Percentiles rank a stretch among this genome's conserved stretches.
Conservation (phyloP, 1,140 invertebrate species). For the Pseudomyrmex concolor region DNA sequence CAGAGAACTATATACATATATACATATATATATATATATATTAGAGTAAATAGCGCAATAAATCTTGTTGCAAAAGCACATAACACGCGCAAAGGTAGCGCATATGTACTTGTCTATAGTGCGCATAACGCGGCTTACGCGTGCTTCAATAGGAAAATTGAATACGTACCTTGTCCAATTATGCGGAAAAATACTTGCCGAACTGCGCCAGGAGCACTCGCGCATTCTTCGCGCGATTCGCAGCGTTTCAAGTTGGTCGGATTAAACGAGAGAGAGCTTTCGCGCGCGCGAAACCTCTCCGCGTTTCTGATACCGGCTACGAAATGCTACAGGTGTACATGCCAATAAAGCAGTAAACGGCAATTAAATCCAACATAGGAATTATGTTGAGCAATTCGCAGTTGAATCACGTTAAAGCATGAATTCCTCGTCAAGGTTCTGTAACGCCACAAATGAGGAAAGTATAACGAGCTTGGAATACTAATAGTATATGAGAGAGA, state of each 20-base stretch:
- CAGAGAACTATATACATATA: neutral
- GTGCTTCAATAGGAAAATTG: slow-evolving; percentile 1
- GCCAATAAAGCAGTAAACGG: slow-evolving; percentile 51
- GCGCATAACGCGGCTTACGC: neutral
- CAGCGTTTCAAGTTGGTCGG: slow-evolving; percentile 5
- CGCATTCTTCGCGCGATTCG: slow-evolving; percentile 26
- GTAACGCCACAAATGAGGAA: neutral
- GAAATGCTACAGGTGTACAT: slow-evolving; percentile 28
- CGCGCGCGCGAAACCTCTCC: neutral
- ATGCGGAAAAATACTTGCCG: slow-evolving; percentile 21
- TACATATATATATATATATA: no score
- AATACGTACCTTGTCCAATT: slow-evolving; percentile 1
- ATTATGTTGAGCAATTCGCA: slow-evolving; percentile 29
- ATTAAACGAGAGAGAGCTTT: slow-evolving; percentile 26
- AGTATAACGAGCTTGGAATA: neutral
- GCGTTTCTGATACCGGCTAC: slow-evolving; percentile 15
- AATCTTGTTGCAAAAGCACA: no score
- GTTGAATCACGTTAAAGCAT: slow-evolving; percentile 3
- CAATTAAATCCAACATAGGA: slow-evolving; percentile 44
- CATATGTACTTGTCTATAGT: neutral
- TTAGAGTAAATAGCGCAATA: neutral
- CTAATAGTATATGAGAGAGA: neutral
- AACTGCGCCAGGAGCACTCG: neutral
- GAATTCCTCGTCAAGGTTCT: slow-evolving; percentile 18
- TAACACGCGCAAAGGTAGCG: neutral